Percentiles rank a stretch among this genome's conserved stretches.
Conservation (phyloP, 2,113 vertebrate species). For the Aspidoscelis tigris region DNA sequence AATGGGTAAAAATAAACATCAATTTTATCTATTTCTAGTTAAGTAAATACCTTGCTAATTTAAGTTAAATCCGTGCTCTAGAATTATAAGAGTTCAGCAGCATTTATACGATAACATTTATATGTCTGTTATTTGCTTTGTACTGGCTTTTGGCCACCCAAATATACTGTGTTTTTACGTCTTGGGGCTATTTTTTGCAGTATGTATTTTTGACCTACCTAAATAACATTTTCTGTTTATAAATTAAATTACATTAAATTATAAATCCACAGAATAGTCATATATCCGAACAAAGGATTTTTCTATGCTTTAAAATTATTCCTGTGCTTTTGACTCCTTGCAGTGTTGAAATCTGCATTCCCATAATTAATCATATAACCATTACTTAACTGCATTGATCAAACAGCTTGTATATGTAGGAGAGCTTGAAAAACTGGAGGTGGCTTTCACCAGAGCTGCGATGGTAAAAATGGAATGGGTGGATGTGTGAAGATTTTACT, state of each 20-base stretch:
- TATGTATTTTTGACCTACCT: neutral
- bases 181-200: neutral
- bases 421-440: neutral
- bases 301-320: neutral
- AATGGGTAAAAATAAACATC: too few relatives aligned
- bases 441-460: neutral
- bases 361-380: neutral
- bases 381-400: neutral
- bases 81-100: neutral
- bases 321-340: neutral
- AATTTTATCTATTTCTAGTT: neutral
- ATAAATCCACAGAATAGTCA: too few relatives aligned
- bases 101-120: neutral
- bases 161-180: neutral
- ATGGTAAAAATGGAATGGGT: neutral
- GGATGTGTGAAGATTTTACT: neutral
- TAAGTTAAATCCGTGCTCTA: neutral
- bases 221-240: neutral
- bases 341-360: neutral
- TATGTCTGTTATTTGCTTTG: neutral
- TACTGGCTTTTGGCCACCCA: neutral
- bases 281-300: neutral
- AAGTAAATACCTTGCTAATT: neutral
- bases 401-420: conserved; percentile 17
- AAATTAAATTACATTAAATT: neutral